Percentiles rank a stretch among this genome's conserved stretches.
Evolutionary conservation across 2,797 vertebrate genomes (phyloP).

Genomic region (Capromys pilorides): DNA sequence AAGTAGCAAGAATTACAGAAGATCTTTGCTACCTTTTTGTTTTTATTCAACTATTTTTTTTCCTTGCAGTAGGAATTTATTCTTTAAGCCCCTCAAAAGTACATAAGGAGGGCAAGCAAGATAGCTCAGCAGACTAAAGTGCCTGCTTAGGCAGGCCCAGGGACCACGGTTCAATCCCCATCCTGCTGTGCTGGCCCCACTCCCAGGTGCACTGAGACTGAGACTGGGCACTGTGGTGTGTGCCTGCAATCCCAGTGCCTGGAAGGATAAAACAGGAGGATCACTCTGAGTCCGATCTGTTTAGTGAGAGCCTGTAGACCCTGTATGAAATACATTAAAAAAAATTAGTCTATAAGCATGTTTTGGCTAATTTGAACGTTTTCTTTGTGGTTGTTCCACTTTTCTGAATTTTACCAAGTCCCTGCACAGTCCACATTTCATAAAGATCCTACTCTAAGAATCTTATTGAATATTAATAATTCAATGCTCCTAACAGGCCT

Average conservation of each 20-base stretch:
- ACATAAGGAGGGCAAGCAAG: not conserved
- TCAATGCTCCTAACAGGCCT: not conserved
- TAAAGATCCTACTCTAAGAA: not conserved
- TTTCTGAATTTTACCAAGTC: not conserved
- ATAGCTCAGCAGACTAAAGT: too few species aligned
- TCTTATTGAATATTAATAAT: not conserved
- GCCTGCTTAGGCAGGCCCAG: too few species aligned
- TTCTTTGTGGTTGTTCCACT: not conserved
- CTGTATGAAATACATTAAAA: too few species aligned
- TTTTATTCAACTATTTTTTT: not conserved
- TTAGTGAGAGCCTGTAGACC: too few species aligned
- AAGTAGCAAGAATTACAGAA: not conserved
- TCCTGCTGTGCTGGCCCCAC: too few species aligned
- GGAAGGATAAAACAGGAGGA: too few species aligned
- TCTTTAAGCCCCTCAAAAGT: not conserved
- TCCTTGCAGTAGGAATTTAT: not conserved
- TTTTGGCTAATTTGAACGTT: not conserved
- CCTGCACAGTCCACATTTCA: rapidly evolving
- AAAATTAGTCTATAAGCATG: not conserved
- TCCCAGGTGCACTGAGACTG: too few species aligned
- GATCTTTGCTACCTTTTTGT: not conserved
- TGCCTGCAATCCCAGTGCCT: too few species aligned
- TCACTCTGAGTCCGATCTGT: too few species aligned
- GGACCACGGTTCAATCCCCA: too few species aligned
- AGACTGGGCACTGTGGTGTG: too few species aligned